Percentiles rank a stretch among this genome's conserved stretches.
phyloP scores from a whole-genome alignment of 92 coral and sea anemone species.

The Diadumene lineata region DNA sequence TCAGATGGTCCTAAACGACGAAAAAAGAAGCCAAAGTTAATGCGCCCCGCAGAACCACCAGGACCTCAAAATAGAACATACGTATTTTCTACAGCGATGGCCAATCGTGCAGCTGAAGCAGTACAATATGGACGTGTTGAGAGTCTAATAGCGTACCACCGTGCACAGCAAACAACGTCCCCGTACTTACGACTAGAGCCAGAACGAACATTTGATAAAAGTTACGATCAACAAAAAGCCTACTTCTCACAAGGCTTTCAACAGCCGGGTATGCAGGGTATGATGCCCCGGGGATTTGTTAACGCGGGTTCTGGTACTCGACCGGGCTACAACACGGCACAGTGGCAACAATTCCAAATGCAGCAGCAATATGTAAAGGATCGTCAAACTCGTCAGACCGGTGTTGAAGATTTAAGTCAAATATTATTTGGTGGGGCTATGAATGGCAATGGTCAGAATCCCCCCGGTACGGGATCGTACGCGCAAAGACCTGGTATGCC shows the following conservation, averaged over 20 bases:
- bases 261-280: conserved; percentile 39
- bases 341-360: conserved; percentile 66
- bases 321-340: conserved; percentile 69
- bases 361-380: conserved; percentile 82
- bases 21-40: conserved; percentile 57
- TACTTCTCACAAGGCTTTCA: conserved; percentile 65
- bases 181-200: conserved; percentile 76
- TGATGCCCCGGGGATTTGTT: conserved; percentile 59
- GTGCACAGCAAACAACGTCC: conserved; percentile 82
- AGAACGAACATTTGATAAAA: conserved; percentile 54
- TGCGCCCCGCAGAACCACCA: conserved; percentile 65
- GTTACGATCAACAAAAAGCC: conserved; percentile 73
- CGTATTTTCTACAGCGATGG: conserved; percentile 96
- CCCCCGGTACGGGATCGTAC: conserved; percentile 54
- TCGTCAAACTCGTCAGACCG: conserved; percentile 72
- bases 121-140: conserved; percentile 85
- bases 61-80: conserved; percentile 82
- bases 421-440: conserved; percentile 77
- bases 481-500: conserved; percentile 50
- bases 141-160: conserved; percentile 82
- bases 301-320: conserved; percentile 52
- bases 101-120: conserved; percentile 97
- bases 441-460: conserved; percentile 60
- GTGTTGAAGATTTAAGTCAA: conserved; percentile 88
- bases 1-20: conserved; percentile 91